Conservation (phyloP, 1,140 invertebrate species). For the Bombyx mandarina region DNA sequence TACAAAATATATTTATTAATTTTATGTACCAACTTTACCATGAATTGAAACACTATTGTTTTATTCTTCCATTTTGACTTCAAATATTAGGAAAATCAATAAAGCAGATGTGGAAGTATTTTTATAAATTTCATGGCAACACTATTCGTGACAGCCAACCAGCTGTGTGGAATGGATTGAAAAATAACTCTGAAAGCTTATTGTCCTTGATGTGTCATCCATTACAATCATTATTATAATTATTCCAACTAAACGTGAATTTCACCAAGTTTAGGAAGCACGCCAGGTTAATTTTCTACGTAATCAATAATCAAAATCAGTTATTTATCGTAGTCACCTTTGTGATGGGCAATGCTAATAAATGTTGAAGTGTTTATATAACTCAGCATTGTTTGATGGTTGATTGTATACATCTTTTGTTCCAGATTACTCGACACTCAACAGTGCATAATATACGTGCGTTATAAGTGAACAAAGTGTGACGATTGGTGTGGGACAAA, state of each 20-base stretch:
- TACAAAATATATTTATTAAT: no score
- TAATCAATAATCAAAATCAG: not conserved
- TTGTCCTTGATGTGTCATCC: slow-evolving; percentile 67
- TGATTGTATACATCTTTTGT: slow-evolving; percentile 58
- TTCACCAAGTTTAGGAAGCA: slow-evolving; percentile 9
- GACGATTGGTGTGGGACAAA: slow-evolving; percentile 14
- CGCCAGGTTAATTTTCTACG: no score
- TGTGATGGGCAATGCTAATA: slow-evolving; percentile 19
- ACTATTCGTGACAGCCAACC: slow-evolving; percentile 56
- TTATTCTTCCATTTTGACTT: no score
- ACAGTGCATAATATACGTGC: slow-evolving; percentile 24
- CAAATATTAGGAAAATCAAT: slow-evolving; percentile 4
- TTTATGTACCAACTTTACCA: no score
- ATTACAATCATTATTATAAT: slow-evolving; percentile 43
- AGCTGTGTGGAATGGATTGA: slow-evolving; percentile 60
- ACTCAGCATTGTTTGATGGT: slow-evolving; percentile 52
- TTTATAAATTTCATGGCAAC: slow-evolving; percentile 35
- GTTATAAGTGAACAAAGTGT: slow-evolving; percentile 23
- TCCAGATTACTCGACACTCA: slow-evolving; percentile 44
- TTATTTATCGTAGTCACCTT: not conserved
- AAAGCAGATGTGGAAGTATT: slow-evolving; percentile 18
- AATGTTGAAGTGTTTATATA: slow-evolving; percentile 65
- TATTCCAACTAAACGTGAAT: slow-evolving; percentile 31
- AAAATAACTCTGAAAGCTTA: slow-evolving; percentile 60
- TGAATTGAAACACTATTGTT: no score